Base-by-base conservation (phyloP, 2,888 invertebrate genomes). In the Steinernema hermaphroditum region DNA sequence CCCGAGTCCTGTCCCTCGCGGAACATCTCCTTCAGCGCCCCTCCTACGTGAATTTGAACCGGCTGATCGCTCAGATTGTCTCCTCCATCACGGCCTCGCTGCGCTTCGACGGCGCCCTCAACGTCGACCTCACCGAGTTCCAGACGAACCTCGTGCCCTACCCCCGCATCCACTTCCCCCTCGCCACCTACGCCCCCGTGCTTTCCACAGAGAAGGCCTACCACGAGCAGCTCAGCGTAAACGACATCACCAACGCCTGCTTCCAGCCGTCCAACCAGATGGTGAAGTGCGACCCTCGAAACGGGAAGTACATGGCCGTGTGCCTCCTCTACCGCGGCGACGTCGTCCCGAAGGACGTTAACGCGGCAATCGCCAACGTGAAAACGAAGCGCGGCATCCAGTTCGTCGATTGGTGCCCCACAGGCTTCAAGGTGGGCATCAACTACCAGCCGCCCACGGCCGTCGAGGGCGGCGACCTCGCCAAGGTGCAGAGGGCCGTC, bases 391-490 rank as follows among this genome's bases (percentile, higher is more conserved):
- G 85, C 54, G 73, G 79, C 37, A 85, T 85, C 68, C 85, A 85
- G 71, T 85, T 85, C 71, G 85, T 85, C 41, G 85, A 84, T 62
- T 83, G 83, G 83, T 84, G 83, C 27, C 82, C 83, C 16, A 85
- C 85, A 49, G 85, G 85, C 71, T 85, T 85, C 76, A 85, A 85
- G 80, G 84, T 85, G 57, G 84, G 84, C 54, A 84, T 83, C 78
- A 83, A 84, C 80, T 84, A 84, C 75, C 85, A 85, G 74, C 85
- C 85, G 12, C 84, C 94, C 0, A 90, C 91, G 0, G 94, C 94
- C 29, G 94, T 95, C 70, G 94, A 94, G 16, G 94, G 94, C 22
- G 94, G 94, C 57, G 94, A 95, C 80, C 92, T 94, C 75, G 88
- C 89, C 69, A 89, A 89, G 81, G 88, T 89, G 2, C 86, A 86